Base-by-base conservation (phyloP, 2,888 invertebrate genomes). In the Onchidella celtica region DNA sequence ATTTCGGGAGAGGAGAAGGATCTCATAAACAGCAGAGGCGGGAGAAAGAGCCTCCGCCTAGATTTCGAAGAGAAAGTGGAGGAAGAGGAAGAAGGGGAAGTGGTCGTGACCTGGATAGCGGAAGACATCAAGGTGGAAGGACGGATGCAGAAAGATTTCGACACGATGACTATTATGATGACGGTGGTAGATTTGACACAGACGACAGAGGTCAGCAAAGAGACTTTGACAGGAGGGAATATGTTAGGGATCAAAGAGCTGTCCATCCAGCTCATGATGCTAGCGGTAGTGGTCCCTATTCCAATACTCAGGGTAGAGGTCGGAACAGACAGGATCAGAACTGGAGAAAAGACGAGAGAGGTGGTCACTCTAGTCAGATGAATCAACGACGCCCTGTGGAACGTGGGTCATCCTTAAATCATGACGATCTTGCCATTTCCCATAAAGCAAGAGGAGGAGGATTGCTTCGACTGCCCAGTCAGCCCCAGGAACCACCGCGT, bases 201-300 rank as follows among this genome's bases (percentile, higher is more conserved):
- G 32, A 47, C 6, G 78, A 40, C 21, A 57, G 59, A 24, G 36
- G 34, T n/a, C 29, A 69, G 59, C 68, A 59, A 29, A 57, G 57
- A 47, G 79, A 63, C 0, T 32, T 21, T 14, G 27, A 57, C 14
- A 40, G 34, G 21, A 36, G 77, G 32, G 55, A 32, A 24, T 34
- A 9, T 34, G 6, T 17, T 68, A 24, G 57, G 36, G 79, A 79
- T 47, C 79, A 79, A 36, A 59, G 79, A 36, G 57, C 65, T 29
- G 70, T 76, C 38, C 36, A 81, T 29, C 81, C 81, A 29, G 75
- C 81, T 14, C 70, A 81, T 72, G 81, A 81, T 76, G 66, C 69
- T 3, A 75, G 68, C n/a, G 0, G 17, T 38, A 29, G 61, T 32
- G n/a, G 3, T 17, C 11, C 38, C 0, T 40, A 61, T 24, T n/a